Conservation (phyloP, 2,113 vertebrate genomes). For the Chloropsis hardwickii region DNA sequence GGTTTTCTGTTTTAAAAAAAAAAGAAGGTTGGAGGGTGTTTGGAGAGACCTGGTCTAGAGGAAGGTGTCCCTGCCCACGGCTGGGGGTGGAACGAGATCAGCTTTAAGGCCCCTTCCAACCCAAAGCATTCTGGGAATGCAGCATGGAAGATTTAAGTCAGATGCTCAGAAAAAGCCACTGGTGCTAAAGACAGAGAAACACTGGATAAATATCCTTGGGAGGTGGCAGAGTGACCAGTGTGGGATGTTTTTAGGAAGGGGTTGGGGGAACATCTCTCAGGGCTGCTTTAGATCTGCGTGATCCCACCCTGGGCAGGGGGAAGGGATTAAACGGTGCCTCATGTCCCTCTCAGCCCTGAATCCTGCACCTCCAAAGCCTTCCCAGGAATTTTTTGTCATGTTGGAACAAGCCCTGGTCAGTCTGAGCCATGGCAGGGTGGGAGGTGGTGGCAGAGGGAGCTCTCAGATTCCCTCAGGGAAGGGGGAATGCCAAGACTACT, state of each 20-base stretch:
- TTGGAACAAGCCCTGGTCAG: not conserved
- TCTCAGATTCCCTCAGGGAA: not conserved
- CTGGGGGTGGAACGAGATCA: not conserved
- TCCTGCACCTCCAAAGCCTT: not conserved
- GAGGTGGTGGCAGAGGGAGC: not conserved
- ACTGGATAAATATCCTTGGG: not conserved
- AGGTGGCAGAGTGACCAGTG: not conserved
- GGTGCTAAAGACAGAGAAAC: not conserved
- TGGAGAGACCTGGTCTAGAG: not conserved
- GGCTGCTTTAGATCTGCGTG: not conserved
- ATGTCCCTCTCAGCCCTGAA: not conserved
- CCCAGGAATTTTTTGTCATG: not conserved
- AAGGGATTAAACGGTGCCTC: not conserved
- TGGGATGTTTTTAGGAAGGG: not conserved
- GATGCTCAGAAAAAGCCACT: not conserved
- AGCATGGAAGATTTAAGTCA: not conserved
- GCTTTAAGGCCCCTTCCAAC: not conserved
- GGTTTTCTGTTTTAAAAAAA: not conserved
- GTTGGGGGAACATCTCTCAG: not conserved
- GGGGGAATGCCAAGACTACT: not conserved
- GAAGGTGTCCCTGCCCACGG: not conserved
- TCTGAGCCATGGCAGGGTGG: accelerated
- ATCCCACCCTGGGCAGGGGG: not conserved
- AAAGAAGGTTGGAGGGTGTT: not conserved
- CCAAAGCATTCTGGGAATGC: not conserved